A percentile compares a stretch with the other conserved stretches of the same genome.
Conservation (phyloP, 1,140 invertebrate genomes). For the Oscheius sp. region DNA sequence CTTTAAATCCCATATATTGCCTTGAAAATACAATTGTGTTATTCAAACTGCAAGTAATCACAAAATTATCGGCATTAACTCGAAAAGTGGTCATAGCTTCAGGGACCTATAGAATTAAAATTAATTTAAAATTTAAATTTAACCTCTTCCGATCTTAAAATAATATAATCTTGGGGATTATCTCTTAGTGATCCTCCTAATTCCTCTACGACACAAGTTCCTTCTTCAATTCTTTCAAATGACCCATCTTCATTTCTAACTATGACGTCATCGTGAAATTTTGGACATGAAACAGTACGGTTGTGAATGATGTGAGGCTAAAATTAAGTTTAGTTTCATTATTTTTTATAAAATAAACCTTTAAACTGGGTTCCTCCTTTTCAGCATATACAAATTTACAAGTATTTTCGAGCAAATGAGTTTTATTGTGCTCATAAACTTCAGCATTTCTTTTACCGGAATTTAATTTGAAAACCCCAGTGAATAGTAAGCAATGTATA, state of each 20-base stretch:
- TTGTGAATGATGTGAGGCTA: not conserved
- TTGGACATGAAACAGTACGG: conserved; percentile 6
- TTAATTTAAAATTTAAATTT: too few species aligned
- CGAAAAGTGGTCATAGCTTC: not conserved
- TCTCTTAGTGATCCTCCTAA: not conserved
- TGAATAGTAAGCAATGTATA: too few species aligned
- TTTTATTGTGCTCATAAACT: too few species aligned
- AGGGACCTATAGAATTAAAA: too few species aligned
- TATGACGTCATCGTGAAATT: not conserved
- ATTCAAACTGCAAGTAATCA: not conserved
- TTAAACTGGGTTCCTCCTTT: not conserved
- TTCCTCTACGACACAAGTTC: conserved; percentile 9
- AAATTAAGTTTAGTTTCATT: not conserved
- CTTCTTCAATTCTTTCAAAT: not conserved
- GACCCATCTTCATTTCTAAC: conserved; percentile 8
- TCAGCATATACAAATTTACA: conserved; percentile 13
- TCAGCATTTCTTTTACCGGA: too few species aligned
- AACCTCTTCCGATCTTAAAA: too few species aligned
- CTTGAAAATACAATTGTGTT: not conserved
- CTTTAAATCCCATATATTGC: conserved; percentile 20
- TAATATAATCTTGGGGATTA: too few species aligned
- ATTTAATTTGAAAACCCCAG: too few species aligned
- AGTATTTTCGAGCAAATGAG: conserved; percentile 7
- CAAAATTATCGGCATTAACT: conserved; percentile 15
- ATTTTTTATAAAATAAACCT: not conserved